These are phyloP conservation scores for Conistra vaccinii DNA, from an alignment of 2,888 invertebrate species.

Conservation along the genomic window DNA sequence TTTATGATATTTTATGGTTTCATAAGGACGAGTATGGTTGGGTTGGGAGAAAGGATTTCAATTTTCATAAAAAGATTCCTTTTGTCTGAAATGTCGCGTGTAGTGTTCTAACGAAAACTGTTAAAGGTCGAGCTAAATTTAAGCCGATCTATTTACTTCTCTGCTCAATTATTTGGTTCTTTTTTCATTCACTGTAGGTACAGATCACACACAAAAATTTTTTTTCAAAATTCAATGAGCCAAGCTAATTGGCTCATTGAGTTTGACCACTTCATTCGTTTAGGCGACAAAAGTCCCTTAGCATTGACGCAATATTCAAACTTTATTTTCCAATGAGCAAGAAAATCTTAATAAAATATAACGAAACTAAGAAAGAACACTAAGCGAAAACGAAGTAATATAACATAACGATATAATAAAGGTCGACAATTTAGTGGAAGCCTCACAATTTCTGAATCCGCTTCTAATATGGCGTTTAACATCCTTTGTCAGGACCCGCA, in stretches of 20 bases:
- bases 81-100: background rate
- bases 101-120: background rate
- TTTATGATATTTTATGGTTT: conserved; percentile 3
- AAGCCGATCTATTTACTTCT: too few species aligned
- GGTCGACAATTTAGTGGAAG: conserved; percentile 23
- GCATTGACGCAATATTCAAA: background rate
- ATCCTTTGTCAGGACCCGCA: conserved; percentile 23
- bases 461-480: conserved; percentile 34
- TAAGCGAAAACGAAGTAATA: too few species aligned
- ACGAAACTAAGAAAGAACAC: too few species aligned
- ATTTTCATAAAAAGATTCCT: background rate
- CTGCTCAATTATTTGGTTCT: background rate
- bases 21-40: too few species aligned
- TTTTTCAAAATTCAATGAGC: background rate
- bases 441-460: conserved; percentile 26
- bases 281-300: background rate
- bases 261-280: background rate
- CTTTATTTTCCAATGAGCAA: background rate
- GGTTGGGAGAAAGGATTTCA: background rate
- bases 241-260: background rate
- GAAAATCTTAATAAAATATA: too few species aligned
- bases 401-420: background rate
- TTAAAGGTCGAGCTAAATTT: conserved; percentile 1
- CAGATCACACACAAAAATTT: background rate
- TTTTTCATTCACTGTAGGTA: background rate